Conservation (phyloP, 2,113 vertebrate genomes). For the Delphinus delphis region DNA sequence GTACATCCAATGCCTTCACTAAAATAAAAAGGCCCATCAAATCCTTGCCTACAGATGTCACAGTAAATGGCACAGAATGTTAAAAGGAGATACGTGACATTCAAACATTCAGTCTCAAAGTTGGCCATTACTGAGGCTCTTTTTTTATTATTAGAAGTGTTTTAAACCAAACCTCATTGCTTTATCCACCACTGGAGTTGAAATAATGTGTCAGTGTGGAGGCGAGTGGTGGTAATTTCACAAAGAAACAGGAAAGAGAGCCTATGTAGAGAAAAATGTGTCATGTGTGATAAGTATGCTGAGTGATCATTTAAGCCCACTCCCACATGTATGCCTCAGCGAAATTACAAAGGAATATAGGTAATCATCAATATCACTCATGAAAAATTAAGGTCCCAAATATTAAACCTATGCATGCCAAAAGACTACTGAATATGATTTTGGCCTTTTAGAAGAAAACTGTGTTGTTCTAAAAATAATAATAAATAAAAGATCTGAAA, state of each 20-base stretch:
- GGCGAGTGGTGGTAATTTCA: neutral
- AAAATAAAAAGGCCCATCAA: neutral
- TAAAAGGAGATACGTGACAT: neutral
- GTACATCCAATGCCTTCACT: neutral
- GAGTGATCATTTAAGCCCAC: neutral
- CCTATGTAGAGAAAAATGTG: neutral
- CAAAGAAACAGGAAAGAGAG: neutral
- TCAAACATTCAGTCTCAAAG: neutral
- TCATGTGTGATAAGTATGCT: fast-evolving
- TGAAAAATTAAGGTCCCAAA: neutral
- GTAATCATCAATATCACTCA: neutral
- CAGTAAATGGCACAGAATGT: neutral
- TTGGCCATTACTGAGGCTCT: neutral
- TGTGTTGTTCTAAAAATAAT: neutral
- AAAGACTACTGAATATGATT: neutral
- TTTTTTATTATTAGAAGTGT: neutral
- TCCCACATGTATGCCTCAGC: neutral
- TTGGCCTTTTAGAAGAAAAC: neutral
- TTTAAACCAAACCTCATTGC: neutral
- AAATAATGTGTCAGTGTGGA: neutral
- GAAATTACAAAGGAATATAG: neutral
- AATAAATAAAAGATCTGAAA: neutral
- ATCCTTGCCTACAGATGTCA: neutral
- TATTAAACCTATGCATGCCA: neutral
- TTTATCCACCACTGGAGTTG: neutral